A percentile compares a stretch with the other conserved stretches of the same genome.
These are phyloP conservation scores for Bellardia pandia DNA, from an alignment of 2,888 invertebrate genomes.

Conservation along the genomic window DNA sequence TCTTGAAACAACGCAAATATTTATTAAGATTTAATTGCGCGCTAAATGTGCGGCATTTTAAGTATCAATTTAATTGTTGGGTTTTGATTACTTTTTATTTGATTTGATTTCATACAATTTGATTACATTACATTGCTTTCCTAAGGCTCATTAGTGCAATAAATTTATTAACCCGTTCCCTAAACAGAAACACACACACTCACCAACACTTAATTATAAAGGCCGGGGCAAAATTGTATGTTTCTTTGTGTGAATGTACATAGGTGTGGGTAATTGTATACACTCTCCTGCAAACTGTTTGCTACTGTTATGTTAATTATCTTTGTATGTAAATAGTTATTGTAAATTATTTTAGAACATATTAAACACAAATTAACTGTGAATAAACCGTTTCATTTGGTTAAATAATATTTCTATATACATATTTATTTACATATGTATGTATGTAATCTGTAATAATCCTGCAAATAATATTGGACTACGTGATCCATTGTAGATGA, in stretches of 20 bases:
- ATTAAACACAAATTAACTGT: slow-evolving; percentile 2
- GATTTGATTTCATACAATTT: neutral
- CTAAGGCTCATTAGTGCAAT: slow-evolving; percentile 13
- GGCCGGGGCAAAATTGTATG: neutral
- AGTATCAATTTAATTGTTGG: slow-evolving; percentile 26
- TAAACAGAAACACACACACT: neutral
- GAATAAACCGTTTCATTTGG: neutral
- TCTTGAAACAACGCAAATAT: neutral
- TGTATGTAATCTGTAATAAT: too few species aligned
- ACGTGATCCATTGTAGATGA: too few species aligned
- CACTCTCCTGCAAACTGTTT: neutral
- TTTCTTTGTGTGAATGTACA: neutral
- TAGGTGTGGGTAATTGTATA: neutral
- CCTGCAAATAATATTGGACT: too few species aligned
- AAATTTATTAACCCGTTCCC: slow-evolving; percentile 12
- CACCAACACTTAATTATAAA: neutral
- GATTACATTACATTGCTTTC: neutral
- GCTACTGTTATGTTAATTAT: slow-evolving; percentile 10
- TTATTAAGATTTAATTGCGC: slow-evolving; percentile 6
- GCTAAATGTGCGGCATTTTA: neutral
- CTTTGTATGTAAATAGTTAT: neutral
- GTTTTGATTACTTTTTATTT: slow-evolving; percentile 25
- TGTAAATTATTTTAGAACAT: neutral
- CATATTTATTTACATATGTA: too few species aligned
- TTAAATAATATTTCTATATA: too few species aligned